These are phyloP conservation scores for Zenarchopterus dispar DNA, from an alignment of 2,797 vertebrate genomes.

Conservation along the genomic window DNA sequence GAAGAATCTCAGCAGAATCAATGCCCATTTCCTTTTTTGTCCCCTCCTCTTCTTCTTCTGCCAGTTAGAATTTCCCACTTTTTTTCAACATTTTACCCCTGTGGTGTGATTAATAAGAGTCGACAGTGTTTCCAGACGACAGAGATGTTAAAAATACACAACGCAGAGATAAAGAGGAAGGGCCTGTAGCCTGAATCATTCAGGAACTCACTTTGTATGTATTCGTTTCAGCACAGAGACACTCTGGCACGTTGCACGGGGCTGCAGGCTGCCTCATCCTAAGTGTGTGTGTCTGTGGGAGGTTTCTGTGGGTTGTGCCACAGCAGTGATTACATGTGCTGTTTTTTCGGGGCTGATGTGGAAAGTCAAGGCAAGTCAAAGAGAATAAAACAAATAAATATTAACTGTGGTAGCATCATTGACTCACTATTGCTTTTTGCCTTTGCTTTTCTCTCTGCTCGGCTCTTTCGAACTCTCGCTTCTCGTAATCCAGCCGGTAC, in stretches of 20 bases:
- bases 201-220: constrained; percentile 74
- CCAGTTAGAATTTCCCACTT: constrained; percentile 57
- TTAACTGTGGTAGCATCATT: constrained; percentile 17
- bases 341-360: constrained; percentile 39
- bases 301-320: constrained; percentile 46
- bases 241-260: constrained; percentile 43
- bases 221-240: constrained; percentile 54
- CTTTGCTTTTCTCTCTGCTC: constrained; percentile 93
- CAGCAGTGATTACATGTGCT: constrained; percentile 46
- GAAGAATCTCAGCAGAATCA: constrained; percentile 43
- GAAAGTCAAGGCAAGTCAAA: constrained; percentile 25
- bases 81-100: constrained; percentile 68
- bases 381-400: not conserved
- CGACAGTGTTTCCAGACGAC: constrained; percentile 72
- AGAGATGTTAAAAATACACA: constrained; percentile 78
- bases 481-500: constrained; percentile 91
- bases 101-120: constrained; percentile 80
- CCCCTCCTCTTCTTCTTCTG: constrained; percentile 33
- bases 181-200: constrained; percentile 78
- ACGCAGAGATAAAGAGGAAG: constrained; percentile 76
- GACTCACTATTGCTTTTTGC: constrained; percentile 97
- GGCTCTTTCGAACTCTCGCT: constrained; percentile 92
- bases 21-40: constrained; percentile 31
- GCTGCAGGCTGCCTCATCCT: constrained; percentile 52
- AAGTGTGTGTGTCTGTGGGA: constrained; percentile 41